A percentile compares a stretch with the other conserved stretches of the same genome.
phyloP scores from a whole-genome alignment of 2,888 invertebrate genomes.

The Caenorhabditis sp. region DNA sequence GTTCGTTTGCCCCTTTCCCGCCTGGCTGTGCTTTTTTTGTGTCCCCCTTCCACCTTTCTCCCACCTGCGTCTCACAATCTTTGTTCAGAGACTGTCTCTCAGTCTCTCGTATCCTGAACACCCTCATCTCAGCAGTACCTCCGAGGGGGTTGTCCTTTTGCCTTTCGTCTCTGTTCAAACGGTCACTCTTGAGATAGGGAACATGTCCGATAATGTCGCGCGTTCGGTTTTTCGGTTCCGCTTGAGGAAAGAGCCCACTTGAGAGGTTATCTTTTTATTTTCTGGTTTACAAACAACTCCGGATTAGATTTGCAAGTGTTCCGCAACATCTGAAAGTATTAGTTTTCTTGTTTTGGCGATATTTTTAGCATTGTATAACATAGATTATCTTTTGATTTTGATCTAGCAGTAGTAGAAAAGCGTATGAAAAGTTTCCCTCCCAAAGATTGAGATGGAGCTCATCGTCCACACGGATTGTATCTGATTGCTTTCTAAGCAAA shows the following conservation, averaged over 20 bases:
- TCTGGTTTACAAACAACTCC: constrained; percentile 15
- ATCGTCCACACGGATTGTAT: no score
- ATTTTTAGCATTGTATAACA: no score
- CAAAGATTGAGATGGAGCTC: no score
- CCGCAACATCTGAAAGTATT: no score
- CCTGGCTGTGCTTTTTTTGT: constrained; percentile 35
- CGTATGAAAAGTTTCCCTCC: no score
- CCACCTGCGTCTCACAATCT: constrained; percentile 27
- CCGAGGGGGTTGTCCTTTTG: constrained; percentile 6
- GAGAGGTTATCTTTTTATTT: constrained; percentile 20
- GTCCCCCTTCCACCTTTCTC: constrained; percentile 18
- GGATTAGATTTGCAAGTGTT: constrained; percentile 4
- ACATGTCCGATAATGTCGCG: constrained; percentile 22
- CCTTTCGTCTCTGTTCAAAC: constrained; percentile 38
- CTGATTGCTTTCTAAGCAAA: no score
- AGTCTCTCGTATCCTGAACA: constrained; percentile 24
- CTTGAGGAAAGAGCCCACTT: constrained; percentile 32
- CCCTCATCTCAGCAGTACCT: constrained; percentile 25
- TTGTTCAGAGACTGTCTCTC: constrained; percentile 15
- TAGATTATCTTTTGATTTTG: no score
- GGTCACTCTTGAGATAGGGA: constrained; percentile 47
- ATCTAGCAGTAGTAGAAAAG: no score
- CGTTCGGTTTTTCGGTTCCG: constrained; percentile 30
- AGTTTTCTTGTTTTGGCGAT: no score
- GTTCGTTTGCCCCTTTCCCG: constrained; percentile 34